Evolutionary conservation across 1,140 invertebrate genomes (phyloP).

Genomic region (Listronotus oregonensis): DNA sequence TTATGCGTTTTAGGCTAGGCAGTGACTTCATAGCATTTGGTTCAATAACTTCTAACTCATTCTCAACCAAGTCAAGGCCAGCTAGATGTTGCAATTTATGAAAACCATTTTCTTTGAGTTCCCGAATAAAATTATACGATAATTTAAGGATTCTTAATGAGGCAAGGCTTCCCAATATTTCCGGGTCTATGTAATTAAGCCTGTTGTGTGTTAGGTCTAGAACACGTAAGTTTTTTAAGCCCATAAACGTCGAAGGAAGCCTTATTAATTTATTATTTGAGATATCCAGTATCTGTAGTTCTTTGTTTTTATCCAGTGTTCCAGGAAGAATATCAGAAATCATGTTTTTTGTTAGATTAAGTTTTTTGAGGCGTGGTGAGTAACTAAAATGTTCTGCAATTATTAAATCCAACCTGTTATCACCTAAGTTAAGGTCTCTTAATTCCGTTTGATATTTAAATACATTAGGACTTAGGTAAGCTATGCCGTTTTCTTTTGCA

Average conservation of each 20-base stretch:
- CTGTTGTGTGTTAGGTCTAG: slow-evolving; percentile 82
- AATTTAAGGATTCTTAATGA: slow-evolving; percentile 70
- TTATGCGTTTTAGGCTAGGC: slow-evolving; percentile 75
- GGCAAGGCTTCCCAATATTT: slow-evolving; percentile 68
- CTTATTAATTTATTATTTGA: slow-evolving; percentile 77
- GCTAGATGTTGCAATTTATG: slow-evolving; percentile 71
- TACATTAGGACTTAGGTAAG: slow-evolving; percentile 68
- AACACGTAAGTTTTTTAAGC: slow-evolving; percentile 68
- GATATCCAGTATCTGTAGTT: slow-evolving; percentile 74
- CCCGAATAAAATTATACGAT: slow-evolving; percentile 75
- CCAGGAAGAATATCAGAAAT: slow-evolving; percentile 69
- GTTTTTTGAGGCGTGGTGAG: slow-evolving; percentile 64
- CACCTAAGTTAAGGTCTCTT: slow-evolving; percentile 71
- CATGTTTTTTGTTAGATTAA: slow-evolving; percentile 80
- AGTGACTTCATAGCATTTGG: slow-evolving; percentile 76
- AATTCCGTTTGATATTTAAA: slow-evolving; percentile 68
- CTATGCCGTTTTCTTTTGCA: slow-evolving; percentile 75
- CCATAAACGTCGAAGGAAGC: slow-evolving; percentile 72
- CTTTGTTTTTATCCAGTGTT: slow-evolving; percentile 68
- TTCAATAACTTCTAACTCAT: slow-evolving; percentile 78
- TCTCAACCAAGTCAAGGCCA: slow-evolving; percentile 78
- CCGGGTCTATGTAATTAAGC: slow-evolving; percentile 70
- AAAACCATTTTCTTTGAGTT: slow-evolving; percentile 73
- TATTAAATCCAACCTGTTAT: slow-evolving; percentile 76
- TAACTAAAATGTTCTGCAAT: slow-evolving; percentile 70